A percentile compares a stretch with the other conserved stretches of the same genome.
Evolutionary conservation across 37 sponge, comb jelly and placozoan genomes (phyloP).

Genomic region (Bolinopsis microptera): DNA sequence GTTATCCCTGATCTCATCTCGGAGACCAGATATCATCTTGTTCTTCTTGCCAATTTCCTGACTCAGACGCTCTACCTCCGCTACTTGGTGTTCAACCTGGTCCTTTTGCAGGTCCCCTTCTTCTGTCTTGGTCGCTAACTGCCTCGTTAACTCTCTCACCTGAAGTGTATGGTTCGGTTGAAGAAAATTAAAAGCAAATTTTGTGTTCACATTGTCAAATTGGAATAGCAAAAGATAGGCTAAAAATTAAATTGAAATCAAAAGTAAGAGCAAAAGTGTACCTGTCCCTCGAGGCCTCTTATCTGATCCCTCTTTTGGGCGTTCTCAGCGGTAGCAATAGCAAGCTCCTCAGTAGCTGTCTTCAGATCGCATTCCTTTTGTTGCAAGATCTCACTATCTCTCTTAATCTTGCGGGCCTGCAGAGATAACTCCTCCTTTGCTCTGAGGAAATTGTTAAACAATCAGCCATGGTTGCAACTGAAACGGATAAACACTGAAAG

Average conservation of each 20-base stretch:
- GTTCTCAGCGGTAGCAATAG: constrained; percentile 47
- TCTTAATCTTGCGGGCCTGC: constrained; percentile 28
- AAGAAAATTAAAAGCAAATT: too few species aligned
- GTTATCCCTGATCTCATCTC: constrained; percentile 25
- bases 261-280: neutral
- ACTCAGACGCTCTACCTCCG: constrained; percentile 29
- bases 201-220: too few species aligned
- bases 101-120: constrained; percentile 62
- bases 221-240: too few species aligned
- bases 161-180: too few species aligned
- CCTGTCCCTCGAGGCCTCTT: neutral
- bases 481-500: too few species aligned
- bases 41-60: constrained; percentile 36
- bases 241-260: too few species aligned
- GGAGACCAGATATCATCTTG: constrained; percentile 16
- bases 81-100: constrained; percentile 46
- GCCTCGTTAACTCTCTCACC: constrained; percentile 39
- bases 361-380: constrained; percentile 60
- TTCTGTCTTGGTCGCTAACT: constrained; percentile 38
- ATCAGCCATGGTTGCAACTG: too few species aligned
- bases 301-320: constrained; percentile 50
- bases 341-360: constrained; percentile 53
- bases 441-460: neutral
- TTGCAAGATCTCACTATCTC: constrained; percentile 37
- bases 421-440: constrained; percentile 28